Evolutionary conservation across 1,140 invertebrate genomes (phyloP), one percentile per base, ranked within the genome.

Genomic region (Pogonomyrmex californicus): DNA sequence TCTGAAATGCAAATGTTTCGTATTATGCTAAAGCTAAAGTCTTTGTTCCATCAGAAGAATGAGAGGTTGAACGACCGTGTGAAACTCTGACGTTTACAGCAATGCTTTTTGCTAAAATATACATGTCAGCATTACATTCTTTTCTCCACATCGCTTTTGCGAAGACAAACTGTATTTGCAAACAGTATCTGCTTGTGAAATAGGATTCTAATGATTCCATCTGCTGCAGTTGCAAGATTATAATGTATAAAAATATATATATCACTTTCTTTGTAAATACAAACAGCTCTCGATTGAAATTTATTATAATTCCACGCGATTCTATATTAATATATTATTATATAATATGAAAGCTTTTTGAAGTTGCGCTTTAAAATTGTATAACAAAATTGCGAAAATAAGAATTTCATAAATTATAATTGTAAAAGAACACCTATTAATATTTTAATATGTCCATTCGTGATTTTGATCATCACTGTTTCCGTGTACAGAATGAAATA

Each of bases 401-500:
- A 76, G 9, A 17, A 56, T 66, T 44, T 12, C 1, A 10, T 10
- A 38, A 63, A 63, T 60, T 30, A 38, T 38, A 23, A 17, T n/a
- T 63, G 36, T 36, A n/a, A 17, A 14, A 38, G 2, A 63, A 1
- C 17, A n/a, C 17, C 7, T 0, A 66, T 66, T 17, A 1, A 23
- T 38, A 33, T 63, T 17, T 63, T 65, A 5, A 56, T 58, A 2
- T 62, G 2, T 62, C 5, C 10, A 33, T 5, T 62, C 17, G 38
- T 0, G 6, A 1, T 66, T 65, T 10, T 10, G 30, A 4, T 65
- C 10, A 12, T 49, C n/a, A 10, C 10, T 51, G 62, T 79, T 81
- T 82, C 12, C 23, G 41, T 1, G 4, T 51, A n/a, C 2, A 0
- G 23, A 89, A 33, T 44, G 10, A 41, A 75, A 62, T 60, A 88